Conservation (phyloP, 2,113 vertebrate species). For the Aegithalos caudatus region DNA sequence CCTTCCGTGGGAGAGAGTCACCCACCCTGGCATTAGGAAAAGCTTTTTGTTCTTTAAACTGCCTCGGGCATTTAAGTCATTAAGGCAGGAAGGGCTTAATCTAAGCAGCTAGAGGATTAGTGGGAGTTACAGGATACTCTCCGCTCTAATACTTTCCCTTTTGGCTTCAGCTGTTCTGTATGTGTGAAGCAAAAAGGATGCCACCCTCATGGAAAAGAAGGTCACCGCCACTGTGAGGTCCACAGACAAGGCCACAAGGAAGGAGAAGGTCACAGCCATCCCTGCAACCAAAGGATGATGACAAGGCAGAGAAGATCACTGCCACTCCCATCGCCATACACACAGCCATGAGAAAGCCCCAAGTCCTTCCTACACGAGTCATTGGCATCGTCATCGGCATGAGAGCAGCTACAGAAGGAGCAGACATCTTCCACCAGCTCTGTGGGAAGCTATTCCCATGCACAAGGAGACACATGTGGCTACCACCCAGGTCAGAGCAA, state of each 20-base stretch:
- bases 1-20: not conserved
- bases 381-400: not conserved
- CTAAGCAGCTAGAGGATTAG: slow-evolving; percentile 46
- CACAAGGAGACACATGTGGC: not conserved
- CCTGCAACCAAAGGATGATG: too few relatives aligned
- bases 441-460: not conserved
- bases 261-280: not conserved
- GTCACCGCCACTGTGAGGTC: not conserved
- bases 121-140: not conserved
- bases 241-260: not conserved
- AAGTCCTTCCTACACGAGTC: not conserved
- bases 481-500: not conserved
- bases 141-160: not conserved
- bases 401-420: not conserved
- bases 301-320: not conserved
- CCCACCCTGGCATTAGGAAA: not conserved
- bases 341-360: not conserved
- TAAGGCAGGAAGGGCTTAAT: slow-evolving; percentile 50
- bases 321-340: not conserved
- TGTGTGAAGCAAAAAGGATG: not conserved
- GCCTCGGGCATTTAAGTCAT: slow-evolving; percentile 20
- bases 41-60: slow-evolving; percentile 33
- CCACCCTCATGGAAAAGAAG: not conserved
- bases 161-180: slow-evolving; percentile 1
- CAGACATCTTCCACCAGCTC: not conserved